Conservation (phyloP, 1,140 invertebrate species). For the Piezodorus guildinii region DNA sequence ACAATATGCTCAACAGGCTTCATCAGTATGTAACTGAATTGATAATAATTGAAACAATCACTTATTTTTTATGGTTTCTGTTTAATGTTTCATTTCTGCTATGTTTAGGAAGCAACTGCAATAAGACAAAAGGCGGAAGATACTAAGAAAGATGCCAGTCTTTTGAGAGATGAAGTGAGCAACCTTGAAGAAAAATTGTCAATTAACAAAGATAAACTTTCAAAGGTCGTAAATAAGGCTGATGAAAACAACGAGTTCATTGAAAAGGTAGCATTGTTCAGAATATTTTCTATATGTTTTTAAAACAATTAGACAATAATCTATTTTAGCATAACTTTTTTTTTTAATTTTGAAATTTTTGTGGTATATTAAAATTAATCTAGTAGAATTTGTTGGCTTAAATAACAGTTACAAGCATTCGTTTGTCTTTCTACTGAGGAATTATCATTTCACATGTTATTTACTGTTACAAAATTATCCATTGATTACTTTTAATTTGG, state of each 20-base stretch:
- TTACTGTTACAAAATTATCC: too few relatives aligned
- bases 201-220: slow-evolving; percentile 54
- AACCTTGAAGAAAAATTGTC: slow-evolving; percentile 56
- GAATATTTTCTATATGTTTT: too few relatives aligned
- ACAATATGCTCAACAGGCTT: slow-evolving; percentile 57
- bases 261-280: slow-evolving; percentile 44
- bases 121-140: slow-evolving; percentile 64
- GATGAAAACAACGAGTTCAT: slow-evolving; percentile 59
- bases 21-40: slow-evolving; percentile 43
- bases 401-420: too few relatives aligned
- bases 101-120: slow-evolving; percentile 51
- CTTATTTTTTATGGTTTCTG: neutral
- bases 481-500: too few relatives aligned
- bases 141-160: slow-evolving; percentile 59
- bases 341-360: neutral
- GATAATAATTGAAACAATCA: neutral
- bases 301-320: too few relatives aligned
- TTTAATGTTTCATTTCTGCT: slow-evolving; percentile 3
- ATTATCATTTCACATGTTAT: too few relatives aligned
- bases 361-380: neutral
- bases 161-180: slow-evolving; percentile 64
- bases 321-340: too few relatives aligned
- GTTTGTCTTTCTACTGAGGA: too few relatives aligned
- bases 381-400: neutral
- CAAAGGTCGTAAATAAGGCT: slow-evolving; percentile 58